Evolutionary conservation across 2,113 vertebrate genomes (phyloP).

Genomic region (Thymallus thymallus): DNA sequence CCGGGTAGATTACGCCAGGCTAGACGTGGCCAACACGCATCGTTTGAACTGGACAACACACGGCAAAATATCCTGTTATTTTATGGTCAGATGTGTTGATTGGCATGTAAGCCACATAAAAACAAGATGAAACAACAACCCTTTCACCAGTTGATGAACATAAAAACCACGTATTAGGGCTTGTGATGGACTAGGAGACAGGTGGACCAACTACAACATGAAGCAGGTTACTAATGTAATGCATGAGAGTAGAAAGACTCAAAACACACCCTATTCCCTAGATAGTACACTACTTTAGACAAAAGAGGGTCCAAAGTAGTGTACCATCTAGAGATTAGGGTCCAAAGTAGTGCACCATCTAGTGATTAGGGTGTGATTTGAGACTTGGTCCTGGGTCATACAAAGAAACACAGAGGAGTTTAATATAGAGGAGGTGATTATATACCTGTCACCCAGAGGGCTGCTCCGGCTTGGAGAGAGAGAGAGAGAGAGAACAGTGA

Average conservation of each 20-base stretch:
- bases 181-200: constrained; percentile 16
- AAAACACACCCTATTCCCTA: too few relatives aligned
- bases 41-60: not conserved
- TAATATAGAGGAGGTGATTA: constrained; percentile 39
- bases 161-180: constrained; percentile 18
- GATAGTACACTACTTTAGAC: not conserved
- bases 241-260: not conserved
- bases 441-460: constrained; percentile 98
- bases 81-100: constrained; percentile 9
- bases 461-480: constrained; percentile 91
- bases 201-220: constrained; percentile 53
- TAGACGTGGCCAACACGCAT: too few relatives aligned
- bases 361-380: not conserved
- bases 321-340: too few relatives aligned
- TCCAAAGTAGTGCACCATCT: not conserved
- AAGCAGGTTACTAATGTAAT: constrained; percentile 60
- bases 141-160: not conserved
- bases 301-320: too few relatives aligned
- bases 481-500: constrained; percentile 73
- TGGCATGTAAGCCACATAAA: constrained; percentile 33
- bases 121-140: constrained; percentile 38
- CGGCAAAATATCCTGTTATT: not conserved
- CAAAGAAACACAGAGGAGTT: constrained; percentile 76
- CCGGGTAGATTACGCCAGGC: too few relatives aligned
- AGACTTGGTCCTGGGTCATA: constrained; percentile 55